Base-by-base conservation (phyloP, 2,888 invertebrate genomes). In the Perizoma flavofasciatum region DNA sequence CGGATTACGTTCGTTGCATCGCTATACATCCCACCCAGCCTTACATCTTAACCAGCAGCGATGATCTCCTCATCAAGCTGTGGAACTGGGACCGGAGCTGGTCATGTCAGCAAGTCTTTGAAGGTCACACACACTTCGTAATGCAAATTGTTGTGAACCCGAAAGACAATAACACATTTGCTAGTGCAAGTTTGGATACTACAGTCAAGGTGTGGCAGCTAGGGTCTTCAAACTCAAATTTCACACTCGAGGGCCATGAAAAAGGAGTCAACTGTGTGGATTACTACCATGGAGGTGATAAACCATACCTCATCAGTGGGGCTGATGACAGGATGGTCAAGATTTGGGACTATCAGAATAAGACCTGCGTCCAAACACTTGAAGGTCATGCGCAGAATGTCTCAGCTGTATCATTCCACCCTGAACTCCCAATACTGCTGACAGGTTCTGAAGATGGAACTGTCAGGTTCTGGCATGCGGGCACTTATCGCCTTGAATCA, bases 31-130 rank as follows among this genome's bases (percentile, higher is more conserved):
- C 99, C 5, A 97, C 98, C 47, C 99, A 99, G 81, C 98, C 99
- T 0, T 97, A 98, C 80, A 96, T 99, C 69, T 93, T 99, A 50
- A 99, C 99, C 0, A 97, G 98, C 84, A 98, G 98, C 88, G 99
- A 99, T 94, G 99, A 99, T 81, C 97, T 99, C 96, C 92, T 98
- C 56, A 98, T 99, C 66, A 99, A 99, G 86, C 87, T 99, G 61
- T 99, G 99, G 99, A 99, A 99, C 86, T 99, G 99, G 99, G 99
- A 99, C 55, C 98, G 99, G 82, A 95, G 97, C 77, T 99, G 99
- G 99, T 94, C 96, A 0, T 98, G 98, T 76, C 99, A 99, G 81
- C 99, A 99, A 84, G 97, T 98, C 9, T 99, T 99, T 82, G 99
- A 99, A 82, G 99, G 99, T 0, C 99, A 99, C 91, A 97, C 98